Percentiles rank a stretch among this genome's conserved stretches.
Conservation (phyloP, 2,113 vertebrate species). For the Halichoerus grypus region DNA sequence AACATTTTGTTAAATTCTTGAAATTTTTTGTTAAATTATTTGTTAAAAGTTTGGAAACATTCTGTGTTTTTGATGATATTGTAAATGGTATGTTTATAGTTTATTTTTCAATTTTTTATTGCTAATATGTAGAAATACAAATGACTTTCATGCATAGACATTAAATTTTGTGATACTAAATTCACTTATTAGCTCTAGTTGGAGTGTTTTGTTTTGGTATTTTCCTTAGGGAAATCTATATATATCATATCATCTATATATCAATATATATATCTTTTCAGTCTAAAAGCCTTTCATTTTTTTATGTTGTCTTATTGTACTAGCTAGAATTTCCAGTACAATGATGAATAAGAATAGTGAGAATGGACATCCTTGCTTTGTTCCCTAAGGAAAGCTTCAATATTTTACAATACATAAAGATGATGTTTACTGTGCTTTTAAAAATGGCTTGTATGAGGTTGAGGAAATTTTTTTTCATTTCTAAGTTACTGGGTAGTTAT, state of each 20-base stretch:
- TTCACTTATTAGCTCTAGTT: not conserved
- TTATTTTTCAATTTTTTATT: not conserved
- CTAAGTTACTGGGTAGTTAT: not conserved
- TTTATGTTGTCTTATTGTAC: not conserved
- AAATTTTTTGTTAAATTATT: not conserved
- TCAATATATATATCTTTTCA: not conserved
- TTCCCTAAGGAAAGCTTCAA: not conserved
- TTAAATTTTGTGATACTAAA: not conserved
- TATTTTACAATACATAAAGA: not conserved
- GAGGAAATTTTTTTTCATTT: not conserved
- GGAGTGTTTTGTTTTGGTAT: not conserved
- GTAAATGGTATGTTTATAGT: not conserved
- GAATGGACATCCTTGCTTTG: not conserved
- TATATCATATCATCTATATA: not conserved
- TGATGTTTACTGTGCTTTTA: not conserved
- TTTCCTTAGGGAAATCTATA: not conserved
- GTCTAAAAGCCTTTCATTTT: not conserved
- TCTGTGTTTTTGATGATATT: not conserved
- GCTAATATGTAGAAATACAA: not conserved
- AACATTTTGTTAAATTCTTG: not conserved
- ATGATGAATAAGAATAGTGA: not conserved
- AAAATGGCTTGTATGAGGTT: not conserved
- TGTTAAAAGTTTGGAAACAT: not conserved
- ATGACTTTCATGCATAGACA: not conserved
- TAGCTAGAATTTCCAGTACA: not conserved